Conservation (phyloP, 1,140 invertebrate species). For the Chrysopa pallens region DNA sequence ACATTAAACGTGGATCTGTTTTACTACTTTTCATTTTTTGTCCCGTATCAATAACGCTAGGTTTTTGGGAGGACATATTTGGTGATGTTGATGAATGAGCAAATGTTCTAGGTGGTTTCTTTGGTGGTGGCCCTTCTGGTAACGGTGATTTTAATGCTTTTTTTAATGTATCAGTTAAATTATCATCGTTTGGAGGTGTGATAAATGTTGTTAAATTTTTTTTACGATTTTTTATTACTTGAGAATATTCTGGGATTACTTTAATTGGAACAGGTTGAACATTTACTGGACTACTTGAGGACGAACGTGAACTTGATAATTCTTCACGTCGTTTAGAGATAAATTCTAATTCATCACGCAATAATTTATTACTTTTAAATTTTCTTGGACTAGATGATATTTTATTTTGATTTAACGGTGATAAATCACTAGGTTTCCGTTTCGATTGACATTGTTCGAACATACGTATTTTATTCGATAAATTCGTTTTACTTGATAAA, state of each 20-base stretch:
- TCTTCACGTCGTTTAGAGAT: background rate
- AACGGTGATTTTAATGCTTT: slow-evolving; percentile 39
- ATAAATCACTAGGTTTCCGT: slow-evolving; percentile 2
- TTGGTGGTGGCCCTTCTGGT: slow-evolving; percentile 43
- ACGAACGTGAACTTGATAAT: background rate
- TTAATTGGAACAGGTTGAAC: slow-evolving; percentile 7
- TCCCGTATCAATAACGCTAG: background rate
- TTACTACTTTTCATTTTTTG: slow-evolving; percentile 10
- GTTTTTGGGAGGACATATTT: background rate
- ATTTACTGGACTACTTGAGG: background rate
- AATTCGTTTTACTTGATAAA: slow-evolving; percentile 13
- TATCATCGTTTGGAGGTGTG: slow-evolving; percentile 8
- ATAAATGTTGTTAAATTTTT: background rate
- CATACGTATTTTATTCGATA: slow-evolving; percentile 1
- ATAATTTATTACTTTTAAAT: slow-evolving; percentile 9
- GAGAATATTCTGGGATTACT: slow-evolving; percentile 23
- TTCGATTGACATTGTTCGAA: slow-evolving; percentile 1
- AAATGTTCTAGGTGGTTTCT: slow-evolving; percentile 52
- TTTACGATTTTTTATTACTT: slow-evolving; percentile 19
- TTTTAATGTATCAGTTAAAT: slow-evolving; percentile 34
- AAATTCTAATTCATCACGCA: background rate
- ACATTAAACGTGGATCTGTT: slow-evolving; percentile 32
- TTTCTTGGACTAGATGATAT: slow-evolving; percentile 6
- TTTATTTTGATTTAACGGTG: background rate
- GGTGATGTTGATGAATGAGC: slow-evolving; percentile 20